These are phyloP conservation scores for Girardia tigrina DNA, from an alignment of 2,888 invertebrate species.

Conservation along the genomic window DNA sequence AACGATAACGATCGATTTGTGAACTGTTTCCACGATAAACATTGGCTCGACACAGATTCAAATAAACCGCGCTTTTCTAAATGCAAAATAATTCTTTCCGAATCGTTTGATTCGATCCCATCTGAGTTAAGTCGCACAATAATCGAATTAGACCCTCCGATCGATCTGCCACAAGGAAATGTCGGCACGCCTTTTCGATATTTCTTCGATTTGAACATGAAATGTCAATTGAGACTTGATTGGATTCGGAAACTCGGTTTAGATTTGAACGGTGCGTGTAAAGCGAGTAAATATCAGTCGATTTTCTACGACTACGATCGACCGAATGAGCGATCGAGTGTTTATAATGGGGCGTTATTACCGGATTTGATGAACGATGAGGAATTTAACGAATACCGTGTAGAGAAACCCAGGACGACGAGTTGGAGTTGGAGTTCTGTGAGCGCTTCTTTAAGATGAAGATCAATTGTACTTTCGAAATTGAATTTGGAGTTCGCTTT, in stretches of 20 bases:
- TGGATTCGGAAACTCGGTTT: constrained; percentile 52
- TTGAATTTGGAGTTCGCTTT: too few relatives aligned
- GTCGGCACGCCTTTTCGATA: constrained; percentile 54
- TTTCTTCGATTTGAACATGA: constrained; percentile 51
- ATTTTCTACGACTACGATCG: constrained; percentile 33
- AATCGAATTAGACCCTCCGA: constrained; percentile 46
- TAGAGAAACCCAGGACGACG: too few relatives aligned
- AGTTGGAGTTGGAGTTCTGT: too few relatives aligned
- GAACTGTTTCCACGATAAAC: background rate
- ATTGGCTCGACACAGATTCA: background rate
- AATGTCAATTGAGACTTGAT: constrained; percentile 51
- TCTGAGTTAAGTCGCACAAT: constrained; percentile 33
- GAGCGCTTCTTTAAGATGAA: too few relatives aligned
- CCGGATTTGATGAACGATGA: too few relatives aligned
- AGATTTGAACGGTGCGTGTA: constrained; percentile 40
- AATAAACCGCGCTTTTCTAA: background rate
- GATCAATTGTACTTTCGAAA: too few relatives aligned
- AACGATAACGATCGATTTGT: too few relatives aligned
- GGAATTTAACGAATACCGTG: too few relatives aligned
- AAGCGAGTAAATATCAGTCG: constrained; percentile 8
- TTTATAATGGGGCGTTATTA: too few relatives aligned
- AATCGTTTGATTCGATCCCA: background rate
- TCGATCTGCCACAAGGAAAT: constrained; percentile 54
- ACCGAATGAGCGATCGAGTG: too few relatives aligned
- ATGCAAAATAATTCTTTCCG: background rate